Evolutionary conservation across 2,888 invertebrate genomes (phyloP), one percentile per base, ranked within the genome.

Genomic region (Opisthograptis luteolata): DNA sequence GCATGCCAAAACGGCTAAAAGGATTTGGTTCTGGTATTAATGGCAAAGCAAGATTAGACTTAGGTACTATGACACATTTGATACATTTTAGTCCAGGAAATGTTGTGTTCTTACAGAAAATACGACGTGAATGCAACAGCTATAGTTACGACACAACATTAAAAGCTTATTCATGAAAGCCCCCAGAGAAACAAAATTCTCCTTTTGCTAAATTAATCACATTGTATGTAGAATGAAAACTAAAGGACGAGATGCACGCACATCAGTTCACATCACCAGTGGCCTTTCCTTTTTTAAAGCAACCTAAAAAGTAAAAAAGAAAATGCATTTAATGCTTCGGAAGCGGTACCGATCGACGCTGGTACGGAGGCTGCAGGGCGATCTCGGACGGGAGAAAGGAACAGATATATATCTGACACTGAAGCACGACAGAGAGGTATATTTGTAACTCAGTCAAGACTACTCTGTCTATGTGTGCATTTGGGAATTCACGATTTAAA

Each of bases 361-460:
- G 66, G 70, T 68, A 60, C 67, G 70, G 77, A 78, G 79, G 73
- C 79, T 80, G 81, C 52, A 70, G 60, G 59, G 60, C 52, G 54
- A 59, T 62, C 56, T 61, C 56, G 63, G 61, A 58, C 48, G 75
- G 62, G 65, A 51, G 70, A 81, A 61, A 69, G 71, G 72, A 79
- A 80, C 58, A 67, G 67, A 70, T 39, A 68, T 67, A 70, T 45
- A 25, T 32, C 28, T 14, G 25, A 52, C 43, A 34, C 54, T 49
- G 39, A 58, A 60, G 76, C 55, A 62, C 43, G 76, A 84, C 62
- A 61, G 71, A 68, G 77, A 79, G 60, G 56, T 57, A 53, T 56
- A 55, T 50, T 56, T 51, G 64, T 69, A 61, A 62, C 65, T 69
- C 66, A 66, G 49, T 60, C 62, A 62, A 58, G 60, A 58, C 56